Conservation (phyloP, 2,888 invertebrate genomes). For the Maniola hyperantus region DNA sequence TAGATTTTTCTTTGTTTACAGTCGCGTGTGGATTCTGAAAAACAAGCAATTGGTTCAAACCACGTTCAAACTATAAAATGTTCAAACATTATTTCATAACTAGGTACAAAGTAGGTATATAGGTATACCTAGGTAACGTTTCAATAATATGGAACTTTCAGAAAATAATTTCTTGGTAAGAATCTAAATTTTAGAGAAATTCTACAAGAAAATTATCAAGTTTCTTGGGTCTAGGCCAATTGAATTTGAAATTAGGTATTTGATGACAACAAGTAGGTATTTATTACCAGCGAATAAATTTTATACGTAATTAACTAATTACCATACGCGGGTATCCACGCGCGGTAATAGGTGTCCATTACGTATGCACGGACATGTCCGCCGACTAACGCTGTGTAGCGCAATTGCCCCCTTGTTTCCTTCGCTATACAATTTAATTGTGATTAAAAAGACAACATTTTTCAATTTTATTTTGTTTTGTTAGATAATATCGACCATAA, state of each 20-base stretch:
- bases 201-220: no score
- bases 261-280: slow-evolving; percentile 3
- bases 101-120: no score
- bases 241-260: background rate
- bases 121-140: no score
- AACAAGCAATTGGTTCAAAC: no score
- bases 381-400: background rate
- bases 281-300: slow-evolving; percentile 13
- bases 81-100: no score
- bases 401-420: slow-evolving; percentile 15
- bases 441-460: background rate
- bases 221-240: no score
- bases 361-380: slow-evolving; percentile 18
- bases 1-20: no score
- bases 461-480: background rate
- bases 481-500: background rate
- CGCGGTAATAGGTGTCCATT: slow-evolving; percentile 10
- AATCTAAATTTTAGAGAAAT: no score
- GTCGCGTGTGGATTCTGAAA: no score
- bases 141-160: no score
- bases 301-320: slow-evolving; percentile 13
- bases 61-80: no score
- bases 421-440: slow-evolving; percentile 12
- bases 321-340: background rate
- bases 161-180: no score